Base-by-base conservation (phyloP, 35 echinoderm and acorn worm species). In the Chiridota heheva region DNA sequence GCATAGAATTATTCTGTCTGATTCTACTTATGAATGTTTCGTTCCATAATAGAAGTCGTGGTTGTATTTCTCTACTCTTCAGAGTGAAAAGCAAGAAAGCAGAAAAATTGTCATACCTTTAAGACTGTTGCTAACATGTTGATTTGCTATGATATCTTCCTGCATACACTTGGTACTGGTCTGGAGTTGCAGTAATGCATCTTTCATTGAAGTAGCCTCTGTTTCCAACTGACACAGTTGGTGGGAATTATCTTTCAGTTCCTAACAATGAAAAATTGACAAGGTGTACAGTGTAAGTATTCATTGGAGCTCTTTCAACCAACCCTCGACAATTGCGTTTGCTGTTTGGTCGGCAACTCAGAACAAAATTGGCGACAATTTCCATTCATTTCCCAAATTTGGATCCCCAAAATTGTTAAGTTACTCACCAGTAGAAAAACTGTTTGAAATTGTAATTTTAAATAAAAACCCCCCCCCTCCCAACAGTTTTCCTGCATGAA, bases 171-270 rank as follows among this genome's bases (percentile, higher is more conserved):
- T 81, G 30, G 68, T 91, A 40, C 88, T 63, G 46, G 81, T 60
- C 49, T 91, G 88, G 48, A 85, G 82, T 15, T 91, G 81, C 3
- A 74, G 38, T 36, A 87, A 55, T 53, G 70, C 78, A 70, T 86
- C 89, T 86, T 91, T 91, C 89, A 91, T 91, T 72, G 78, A 84
- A 51, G 31, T 60, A 8, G 89, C 81, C 53, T 91, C 89, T 16
- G 85, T 83, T 51, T 93, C 90, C 53, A 88, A 66, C 30, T 88
- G 80, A 65, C 62, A 88, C 7, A 93, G 79, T 64, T 93, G 90
- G 69, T 80, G 60, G 36, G 90, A 93, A 58, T 93, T 93, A 63
- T 93, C 90, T 68, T 93, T 64, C 16, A 93, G 79, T 64, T 88
- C 90, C 90, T 93, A 70, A 15, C 40, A 81, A 25, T 35, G 20